A percentile compares a stretch with the other conserved stretches of the same genome.
phyloP scores from a whole-genome alignment of 2,113 vertebrate species.

The Sinocyclocheilus anophthalmus region DNA sequence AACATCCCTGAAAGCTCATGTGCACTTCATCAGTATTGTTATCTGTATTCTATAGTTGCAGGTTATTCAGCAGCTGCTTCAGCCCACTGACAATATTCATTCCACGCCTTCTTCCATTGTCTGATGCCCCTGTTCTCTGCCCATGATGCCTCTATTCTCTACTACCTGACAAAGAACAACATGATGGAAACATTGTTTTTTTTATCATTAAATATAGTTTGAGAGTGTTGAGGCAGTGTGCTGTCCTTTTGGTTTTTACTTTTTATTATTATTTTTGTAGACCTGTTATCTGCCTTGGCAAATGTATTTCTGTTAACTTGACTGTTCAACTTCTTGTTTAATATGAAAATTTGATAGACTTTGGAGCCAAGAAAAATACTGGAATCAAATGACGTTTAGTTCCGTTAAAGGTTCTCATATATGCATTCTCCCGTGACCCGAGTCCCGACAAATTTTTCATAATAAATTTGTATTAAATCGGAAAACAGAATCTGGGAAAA shows the following conservation, averaged over 20 bases:
- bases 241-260: too few relatives aligned
- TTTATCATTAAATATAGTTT: neutral
- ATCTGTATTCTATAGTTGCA: slow-evolving; percentile 84
- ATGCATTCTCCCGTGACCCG: neutral
- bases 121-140: neutral
- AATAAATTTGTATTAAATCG: neutral
- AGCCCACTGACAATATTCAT: slow-evolving; percentile 88
- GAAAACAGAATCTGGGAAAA: neutral
- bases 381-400: neutral
- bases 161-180: neutral
- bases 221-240: neutral
- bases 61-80: slow-evolving; percentile 86
- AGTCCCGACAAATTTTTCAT: neutral
- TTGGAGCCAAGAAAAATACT: neutral
- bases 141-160: neutral
- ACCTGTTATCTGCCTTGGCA: slow-evolving; percentile 84
- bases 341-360: too few relatives aligned
- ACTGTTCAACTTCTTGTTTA: slow-evolving; percentile 86
- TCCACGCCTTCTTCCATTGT: slow-evolving; percentile 86
- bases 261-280: slow-evolving; percentile 44
- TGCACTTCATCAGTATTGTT: slow-evolving; percentile 92
- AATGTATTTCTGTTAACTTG: slow-evolving; percentile 90
- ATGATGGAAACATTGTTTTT: neutral
- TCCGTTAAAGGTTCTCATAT: neutral
- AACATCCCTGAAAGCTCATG: slow-evolving; percentile 85